phyloP scores from a whole-genome alignment of 1,140 invertebrate species.

The Ips nitidus region DNA sequence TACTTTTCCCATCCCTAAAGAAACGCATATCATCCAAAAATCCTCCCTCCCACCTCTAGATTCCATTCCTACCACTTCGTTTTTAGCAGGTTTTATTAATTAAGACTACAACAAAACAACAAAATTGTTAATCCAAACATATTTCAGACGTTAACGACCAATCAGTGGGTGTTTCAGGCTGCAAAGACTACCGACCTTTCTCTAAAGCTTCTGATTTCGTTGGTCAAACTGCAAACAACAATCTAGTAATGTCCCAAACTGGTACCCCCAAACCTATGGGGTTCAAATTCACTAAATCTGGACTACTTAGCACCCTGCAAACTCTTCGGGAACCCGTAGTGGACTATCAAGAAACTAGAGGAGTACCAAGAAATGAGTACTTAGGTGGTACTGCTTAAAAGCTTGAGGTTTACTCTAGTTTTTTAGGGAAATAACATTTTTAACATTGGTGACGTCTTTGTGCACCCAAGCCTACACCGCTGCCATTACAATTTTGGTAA shows the following conservation, averaged over 20 bases:
- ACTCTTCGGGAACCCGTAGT: slow-evolving; percentile 38
- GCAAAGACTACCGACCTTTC: background rate
- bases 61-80: too few relatives aligned
- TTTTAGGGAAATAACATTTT: slow-evolving; percentile 45
- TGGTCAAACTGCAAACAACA: background rate
- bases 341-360: slow-evolving; percentile 40
- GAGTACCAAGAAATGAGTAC: slow-evolving; percentile 44
- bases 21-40: too few relatives aligned
- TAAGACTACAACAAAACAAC: too few relatives aligned
- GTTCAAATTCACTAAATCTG: slow-evolving; percentile 25
- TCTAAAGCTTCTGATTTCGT: background rate
- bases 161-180: too few relatives aligned
- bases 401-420: background rate
- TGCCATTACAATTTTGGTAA: slow-evolving; percentile 40
- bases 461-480: slow-evolving; percentile 44
- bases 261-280: background rate
- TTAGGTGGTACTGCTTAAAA: background rate
- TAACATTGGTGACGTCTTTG: slow-evolving; percentile 41
- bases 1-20: too few relatives aligned
- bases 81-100: too few relatives aligned
- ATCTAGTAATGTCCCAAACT: slow-evolving; percentile 6
- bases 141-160: too few relatives aligned
- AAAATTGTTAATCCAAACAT: too few relatives aligned
- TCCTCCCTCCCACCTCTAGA: too few relatives aligned
- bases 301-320: slow-evolving; percentile 27